These are phyloP conservation scores for Sterrhoptilus dennistouni DNA, from an alignment of 2,113 vertebrate genomes.

Conservation along the genomic window DNA sequence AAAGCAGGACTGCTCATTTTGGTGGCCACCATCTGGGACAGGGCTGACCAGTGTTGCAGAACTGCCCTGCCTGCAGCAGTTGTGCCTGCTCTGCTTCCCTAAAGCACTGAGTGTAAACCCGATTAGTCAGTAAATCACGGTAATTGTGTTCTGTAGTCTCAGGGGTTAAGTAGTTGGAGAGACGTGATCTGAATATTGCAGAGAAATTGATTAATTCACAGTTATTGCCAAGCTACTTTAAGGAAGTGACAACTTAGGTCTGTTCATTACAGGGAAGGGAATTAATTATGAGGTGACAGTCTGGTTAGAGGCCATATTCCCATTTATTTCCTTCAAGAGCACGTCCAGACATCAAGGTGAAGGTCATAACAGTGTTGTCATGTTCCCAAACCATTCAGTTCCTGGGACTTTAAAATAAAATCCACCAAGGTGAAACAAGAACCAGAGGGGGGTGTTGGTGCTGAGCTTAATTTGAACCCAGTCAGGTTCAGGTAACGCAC, in stretches of 20 bases:
- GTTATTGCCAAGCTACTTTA: neutral
- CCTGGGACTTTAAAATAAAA: neutral
- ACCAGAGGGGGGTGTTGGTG: neutral
- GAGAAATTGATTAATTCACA: neutral
- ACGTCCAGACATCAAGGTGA: neutral
- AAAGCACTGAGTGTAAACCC: neutral
- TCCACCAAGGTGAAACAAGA: neutral
- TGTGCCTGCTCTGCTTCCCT: neutral
- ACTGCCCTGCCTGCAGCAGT: neutral
- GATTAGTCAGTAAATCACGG: neutral
- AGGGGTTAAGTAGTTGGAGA: neutral
- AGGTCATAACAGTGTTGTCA: neutral
- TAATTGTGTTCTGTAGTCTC: neutral
- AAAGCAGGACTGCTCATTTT: neutral
- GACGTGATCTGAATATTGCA: neutral
- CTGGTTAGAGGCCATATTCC: neutral
- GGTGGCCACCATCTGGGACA: neutral
- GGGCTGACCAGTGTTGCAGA: neutral
- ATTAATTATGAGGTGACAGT: neutral
- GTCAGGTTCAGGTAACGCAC: neutral
- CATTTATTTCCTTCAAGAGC: neutral
- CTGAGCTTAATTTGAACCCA: neutral
- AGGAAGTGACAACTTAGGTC: neutral
- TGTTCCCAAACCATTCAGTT: neutral
- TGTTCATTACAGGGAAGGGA: neutral